A percentile compares a stretch with the other conserved stretches of the same genome.
These are phyloP conservation scores for cat (Felis catus) DNA, from an alignment of 2,113 vertebrate genomes.

Conservation along the genomic window F.catus_Fca126_mat1.0 CM031416.1:118351001-118351500, in stretches of 20 bases:
- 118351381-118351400: no score
- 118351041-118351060: conserved; percentile 85
- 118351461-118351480: no score
- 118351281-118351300: conserved; percentile 99
- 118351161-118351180: conserved; percentile 93
- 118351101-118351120: conserved; percentile 80
- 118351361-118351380: no score
- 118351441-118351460: no score
- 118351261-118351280: conserved; percentile 97
- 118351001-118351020: conserved; percentile 74
- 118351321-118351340: conserved; percentile 95
- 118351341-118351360: conserved; percentile 96
- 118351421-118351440: no score
- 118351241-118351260: conserved; percentile 95
- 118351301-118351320: conserved; percentile 96
- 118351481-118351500: no score
- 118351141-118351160: conserved; percentile 52
- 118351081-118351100: conserved; percentile 71
- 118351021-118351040: conserved; percentile 79
- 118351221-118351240: conserved; percentile 99
- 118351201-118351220: conserved; percentile 95
- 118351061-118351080: conserved; percentile 78
- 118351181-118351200: conserved; percentile 95
- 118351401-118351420: no score
- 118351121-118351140: conserved; percentile 76